Evolutionary conservation across 1,140 invertebrate species (phyloP).

Genomic region (Wasmannia auropunctata): DNA sequence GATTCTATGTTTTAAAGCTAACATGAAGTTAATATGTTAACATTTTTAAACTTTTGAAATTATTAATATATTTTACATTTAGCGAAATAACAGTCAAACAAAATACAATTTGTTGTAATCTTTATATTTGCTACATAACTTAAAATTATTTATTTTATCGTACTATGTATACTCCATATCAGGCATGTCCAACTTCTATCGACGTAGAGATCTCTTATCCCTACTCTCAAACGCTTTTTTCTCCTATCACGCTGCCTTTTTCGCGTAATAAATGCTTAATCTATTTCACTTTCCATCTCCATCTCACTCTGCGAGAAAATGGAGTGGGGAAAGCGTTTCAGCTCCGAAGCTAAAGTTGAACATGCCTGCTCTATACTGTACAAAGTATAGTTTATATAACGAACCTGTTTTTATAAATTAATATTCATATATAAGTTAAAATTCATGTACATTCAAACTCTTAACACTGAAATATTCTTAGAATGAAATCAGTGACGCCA

Average conservation of each 20-base stretch:
- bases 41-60: neutral
- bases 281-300: too few species aligned
- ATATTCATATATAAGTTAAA: too few species aligned
- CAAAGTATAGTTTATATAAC: neutral
- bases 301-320: too few species aligned
- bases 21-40: neutral
- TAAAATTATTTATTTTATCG: constrained; percentile 1
- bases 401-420: constrained; percentile 1
- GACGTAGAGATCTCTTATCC: too few species aligned
- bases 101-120: neutral
- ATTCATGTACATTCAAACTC: neutral
- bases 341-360: too few species aligned
- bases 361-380: neutral
- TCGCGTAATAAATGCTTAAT: too few species aligned
- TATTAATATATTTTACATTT: constrained; percentile 9
- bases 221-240: too few species aligned
- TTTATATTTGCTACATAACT: neutral
- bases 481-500: neutral
- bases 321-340: too few species aligned
- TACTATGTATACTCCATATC: neutral
- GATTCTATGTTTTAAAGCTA: neutral
- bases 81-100: neutral
- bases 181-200: too few species aligned
- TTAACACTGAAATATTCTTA: neutral
- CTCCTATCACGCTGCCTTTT: too few species aligned